These are phyloP conservation scores for Halictus quadricinctus DNA, from an alignment of 2,888 invertebrate genomes.

Conservation along the genomic window DNA sequence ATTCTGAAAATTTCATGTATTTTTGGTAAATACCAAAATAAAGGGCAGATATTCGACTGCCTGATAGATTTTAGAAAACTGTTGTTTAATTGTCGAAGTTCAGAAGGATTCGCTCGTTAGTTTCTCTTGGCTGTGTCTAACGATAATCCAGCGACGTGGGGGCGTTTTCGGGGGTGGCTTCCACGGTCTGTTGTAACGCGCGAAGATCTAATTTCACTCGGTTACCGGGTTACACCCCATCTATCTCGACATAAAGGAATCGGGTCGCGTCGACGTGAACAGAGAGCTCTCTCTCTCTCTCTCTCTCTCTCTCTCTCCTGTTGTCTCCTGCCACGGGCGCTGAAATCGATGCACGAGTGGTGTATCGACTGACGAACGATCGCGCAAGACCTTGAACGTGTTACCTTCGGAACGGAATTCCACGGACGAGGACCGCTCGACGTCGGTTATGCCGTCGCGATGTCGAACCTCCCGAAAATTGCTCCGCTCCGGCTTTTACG, in stretches of 20 bases:
- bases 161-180: background rate
- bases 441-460: background rate
- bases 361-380: slow-evolving; percentile 45
- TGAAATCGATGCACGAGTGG: slow-evolving; percentile 27
- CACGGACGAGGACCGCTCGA: background rate
- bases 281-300: slow-evolving; percentile 30
- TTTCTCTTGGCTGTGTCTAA: background rate
- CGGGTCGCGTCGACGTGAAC: slow-evolving; percentile 52
- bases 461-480: slow-evolving; percentile 7
- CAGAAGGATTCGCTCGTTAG: background rate
- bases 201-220: slow-evolving; percentile 26
- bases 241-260: slow-evolving; percentile 48
- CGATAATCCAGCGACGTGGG: background rate
- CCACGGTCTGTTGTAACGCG: background rate
- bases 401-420: slow-evolving; percentile 28
- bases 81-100: background rate
- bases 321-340: slow-evolving; percentile 23
- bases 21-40: too few species aligned
- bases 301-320: slow-evolving; percentile 5
- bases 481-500: slow-evolving; percentile 15
- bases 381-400: slow-evolving; percentile 38
- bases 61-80: background rate
- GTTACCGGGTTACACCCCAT: background rate
- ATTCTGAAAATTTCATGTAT: too few species aligned
- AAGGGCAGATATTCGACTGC: too few species aligned